phyloP scores from a whole-genome alignment of 2,797 vertebrate genomes.

The Simalia tracyae region DNA sequence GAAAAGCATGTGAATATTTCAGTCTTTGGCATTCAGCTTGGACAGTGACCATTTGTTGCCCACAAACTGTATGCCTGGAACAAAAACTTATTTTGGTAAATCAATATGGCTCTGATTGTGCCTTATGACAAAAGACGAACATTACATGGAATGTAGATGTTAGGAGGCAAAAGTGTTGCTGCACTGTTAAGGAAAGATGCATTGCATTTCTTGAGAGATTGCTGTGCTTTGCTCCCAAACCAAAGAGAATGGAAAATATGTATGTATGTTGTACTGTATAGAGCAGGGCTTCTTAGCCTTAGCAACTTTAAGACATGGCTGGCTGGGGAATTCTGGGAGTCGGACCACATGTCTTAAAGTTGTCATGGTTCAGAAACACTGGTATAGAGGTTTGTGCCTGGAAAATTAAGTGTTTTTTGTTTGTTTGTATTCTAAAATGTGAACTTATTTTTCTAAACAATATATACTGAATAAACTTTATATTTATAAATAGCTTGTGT shows the following conservation, averaged over 20 bases:
- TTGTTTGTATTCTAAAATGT: constrained; percentile 98
- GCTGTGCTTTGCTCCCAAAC: constrained; percentile 87
- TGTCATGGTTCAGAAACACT: neutral
- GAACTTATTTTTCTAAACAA: constrained; percentile 99
- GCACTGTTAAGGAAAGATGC: constrained; percentile 76
- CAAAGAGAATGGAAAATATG: constrained; percentile 85
- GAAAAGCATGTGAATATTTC: constrained; percentile 68
- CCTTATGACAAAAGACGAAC: constrained; percentile 78
- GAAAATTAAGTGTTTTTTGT: constrained; percentile 79
- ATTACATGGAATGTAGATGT: constrained; percentile 67
- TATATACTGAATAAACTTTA: constrained; percentile 99
- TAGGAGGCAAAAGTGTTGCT: constrained; percentile 64
- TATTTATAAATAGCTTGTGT: constrained; percentile 89
- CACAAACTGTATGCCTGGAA: constrained; percentile 74
- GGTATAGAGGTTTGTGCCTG: constrained; percentile 87
- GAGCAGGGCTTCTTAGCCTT: neutral
- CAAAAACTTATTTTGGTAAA: constrained; percentile 64
- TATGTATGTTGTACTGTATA: constrained; percentile 81
- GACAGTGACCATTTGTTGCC: constrained; percentile 71
- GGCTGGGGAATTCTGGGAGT: neutral
- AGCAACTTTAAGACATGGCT: neutral
- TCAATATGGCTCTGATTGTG: constrained; percentile 79
- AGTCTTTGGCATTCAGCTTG: constrained; percentile 69
- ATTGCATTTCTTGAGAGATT: constrained; percentile 78
- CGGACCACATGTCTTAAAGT: neutral